Percentiles rank a stretch among this genome's conserved stretches.
phyloP scores from a whole-genome alignment of 2,113 vertebrate genomes.

The Gobius niger region DNA sequence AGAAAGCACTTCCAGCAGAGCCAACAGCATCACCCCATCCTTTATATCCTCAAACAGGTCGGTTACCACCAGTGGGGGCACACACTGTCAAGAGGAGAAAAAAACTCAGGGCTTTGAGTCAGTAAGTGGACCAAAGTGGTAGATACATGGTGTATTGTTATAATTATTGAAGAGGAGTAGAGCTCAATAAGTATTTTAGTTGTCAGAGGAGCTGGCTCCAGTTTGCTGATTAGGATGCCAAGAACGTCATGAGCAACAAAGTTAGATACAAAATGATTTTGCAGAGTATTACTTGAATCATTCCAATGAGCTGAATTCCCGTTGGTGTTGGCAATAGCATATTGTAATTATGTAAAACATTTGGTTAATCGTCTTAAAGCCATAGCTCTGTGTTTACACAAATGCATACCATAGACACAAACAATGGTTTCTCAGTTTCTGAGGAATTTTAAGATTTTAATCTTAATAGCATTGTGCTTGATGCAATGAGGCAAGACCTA shows the following conservation, averaged over 20 bases:
- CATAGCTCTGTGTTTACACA: constrained; percentile 26
- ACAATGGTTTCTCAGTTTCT: constrained; percentile 40
- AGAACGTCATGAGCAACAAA: too few species aligned
- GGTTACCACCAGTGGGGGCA: constrained; percentile 84
- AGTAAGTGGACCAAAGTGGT: too few species aligned
- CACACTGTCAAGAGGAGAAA: constrained; percentile 68
- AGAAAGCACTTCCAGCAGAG: constrained; percentile 89
- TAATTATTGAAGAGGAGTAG: too few species aligned
- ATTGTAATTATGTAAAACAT: neutral
- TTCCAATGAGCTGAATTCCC: neutral
- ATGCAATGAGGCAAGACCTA: constrained; percentile 32
- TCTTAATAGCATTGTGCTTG: constrained; percentile 36
- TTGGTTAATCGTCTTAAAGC: neutral
- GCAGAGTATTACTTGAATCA: too few species aligned
- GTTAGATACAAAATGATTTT: too few species aligned
- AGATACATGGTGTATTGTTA: too few species aligned
- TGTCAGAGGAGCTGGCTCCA: too few species aligned
- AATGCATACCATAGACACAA: constrained; percentile 14
- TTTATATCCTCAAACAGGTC: constrained; percentile 96
- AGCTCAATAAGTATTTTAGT: neutral
- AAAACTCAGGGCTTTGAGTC: neutral
- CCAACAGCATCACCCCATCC: constrained; percentile 89
- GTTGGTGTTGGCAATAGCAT: neutral
- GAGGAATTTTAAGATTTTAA: constrained; percentile 55
- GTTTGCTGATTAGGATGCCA: too few species aligned